phyloP scores from a whole-genome alignment of 2,888 invertebrate species.

The Cephus pygmeus region DNA sequence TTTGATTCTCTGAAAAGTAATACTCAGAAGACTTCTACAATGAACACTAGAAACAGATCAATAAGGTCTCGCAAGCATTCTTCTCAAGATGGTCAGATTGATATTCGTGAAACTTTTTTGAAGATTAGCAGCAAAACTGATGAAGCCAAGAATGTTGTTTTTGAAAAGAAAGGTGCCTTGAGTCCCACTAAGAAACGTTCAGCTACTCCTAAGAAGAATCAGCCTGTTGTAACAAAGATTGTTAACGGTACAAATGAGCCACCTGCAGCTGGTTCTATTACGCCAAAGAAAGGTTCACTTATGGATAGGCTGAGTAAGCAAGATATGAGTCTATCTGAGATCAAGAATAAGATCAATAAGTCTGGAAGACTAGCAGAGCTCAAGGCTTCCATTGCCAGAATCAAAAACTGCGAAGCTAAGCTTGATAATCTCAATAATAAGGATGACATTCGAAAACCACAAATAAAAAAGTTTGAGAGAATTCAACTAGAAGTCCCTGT shows the following conservation, averaged over 20 bases:
- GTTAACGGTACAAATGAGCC: slow-evolving; percentile 49
- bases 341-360: slow-evolving; percentile 75
- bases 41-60: slow-evolving; percentile 26
- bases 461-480: slow-evolving; percentile 77
- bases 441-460: slow-evolving; percentile 63
- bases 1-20: slow-evolving; percentile 45
- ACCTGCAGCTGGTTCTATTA: slow-evolving; percentile 36
- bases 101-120: slow-evolving; percentile 58
- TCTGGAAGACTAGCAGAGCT: slow-evolving; percentile 79
- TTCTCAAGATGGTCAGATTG: slow-evolving; percentile 48
- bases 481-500: slow-evolving; percentile 81
- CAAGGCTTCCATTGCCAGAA: slow-evolving; percentile 74
- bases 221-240: slow-evolving; percentile 42
- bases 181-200: slow-evolving; percentile 51
- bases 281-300: slow-evolving; percentile 65
- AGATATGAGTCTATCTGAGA: slow-evolving; percentile 77
- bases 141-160: slow-evolving; percentile 46
- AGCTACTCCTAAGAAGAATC: slow-evolving; percentile 30
- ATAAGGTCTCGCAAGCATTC: slow-evolving; percentile 34
- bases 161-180: slow-evolving; percentile 56
- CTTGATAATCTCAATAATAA: slow-evolving; percentile 65
- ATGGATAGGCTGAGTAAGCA: slow-evolving; percentile 68
- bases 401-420: slow-evolving; percentile 74
- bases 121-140: slow-evolving; percentile 36
- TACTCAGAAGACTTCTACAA: slow-evolving; percentile 34